phyloP scores from a whole-genome alignment of 1,140 invertebrate species.

The Dreissena rostriformis region DNA sequence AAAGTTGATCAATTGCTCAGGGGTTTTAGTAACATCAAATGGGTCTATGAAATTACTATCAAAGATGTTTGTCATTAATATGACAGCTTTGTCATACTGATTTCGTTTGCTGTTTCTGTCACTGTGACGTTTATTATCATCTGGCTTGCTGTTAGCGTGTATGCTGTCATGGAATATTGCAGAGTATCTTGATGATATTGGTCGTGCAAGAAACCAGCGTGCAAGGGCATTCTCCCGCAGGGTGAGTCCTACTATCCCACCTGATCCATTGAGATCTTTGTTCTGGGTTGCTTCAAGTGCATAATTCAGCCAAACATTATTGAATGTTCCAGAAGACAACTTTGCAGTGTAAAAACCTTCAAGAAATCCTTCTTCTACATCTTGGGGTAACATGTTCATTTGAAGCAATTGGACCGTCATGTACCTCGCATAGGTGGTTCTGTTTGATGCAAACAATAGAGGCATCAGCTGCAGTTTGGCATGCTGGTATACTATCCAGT shows the following conservation, averaged over 20 bases:
- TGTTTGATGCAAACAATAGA: slow-evolving; percentile 18
- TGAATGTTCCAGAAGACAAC: not conserved
- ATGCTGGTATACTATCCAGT: not conserved
- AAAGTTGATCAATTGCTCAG: not conserved
- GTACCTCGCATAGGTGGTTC: not conserved
- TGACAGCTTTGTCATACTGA: too few relatives aligned
- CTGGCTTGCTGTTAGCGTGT: too few relatives aligned
- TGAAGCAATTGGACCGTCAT: not conserved
- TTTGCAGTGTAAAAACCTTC: not conserved
- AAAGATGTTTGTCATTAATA: too few relatives aligned
- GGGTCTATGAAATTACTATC: not conserved
- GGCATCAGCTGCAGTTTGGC: slow-evolving; percentile 10
- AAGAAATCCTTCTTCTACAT: too few relatives aligned
- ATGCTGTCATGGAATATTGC: too few relatives aligned
- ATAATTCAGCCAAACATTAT: not conserved
- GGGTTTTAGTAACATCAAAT: not conserved
- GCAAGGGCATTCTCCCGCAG: too few relatives aligned
- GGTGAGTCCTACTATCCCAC: not conserved
- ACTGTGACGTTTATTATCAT: too few relatives aligned
- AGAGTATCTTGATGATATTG: too few relatives aligned
- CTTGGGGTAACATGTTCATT: not conserved
- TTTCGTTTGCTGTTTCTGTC: too few relatives aligned
- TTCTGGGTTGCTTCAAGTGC: not conserved
- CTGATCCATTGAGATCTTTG: not conserved
- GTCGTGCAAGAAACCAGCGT: too few relatives aligned